Conservation (phyloP, 2,113 vertebrate genomes). For the Lathamus discolor region DNA sequence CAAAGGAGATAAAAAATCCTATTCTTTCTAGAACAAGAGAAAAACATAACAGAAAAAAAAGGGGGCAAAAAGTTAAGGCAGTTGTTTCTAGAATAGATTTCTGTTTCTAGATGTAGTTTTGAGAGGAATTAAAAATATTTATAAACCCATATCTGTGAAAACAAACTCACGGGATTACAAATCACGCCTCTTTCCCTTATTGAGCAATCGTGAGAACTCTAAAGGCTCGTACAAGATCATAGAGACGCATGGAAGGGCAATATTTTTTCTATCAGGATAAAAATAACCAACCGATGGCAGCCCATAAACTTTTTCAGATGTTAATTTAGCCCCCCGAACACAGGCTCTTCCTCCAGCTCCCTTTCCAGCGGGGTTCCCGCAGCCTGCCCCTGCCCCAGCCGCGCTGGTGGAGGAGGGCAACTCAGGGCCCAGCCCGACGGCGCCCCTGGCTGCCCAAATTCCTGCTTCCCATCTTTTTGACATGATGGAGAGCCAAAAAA, state of each 20-base stretch:
- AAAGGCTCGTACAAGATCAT: background rate
- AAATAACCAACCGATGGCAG: background rate
- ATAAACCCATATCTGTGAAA: background rate
- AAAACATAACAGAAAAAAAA: rapidly evolving
- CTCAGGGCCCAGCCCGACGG: background rate
- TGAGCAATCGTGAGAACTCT: background rate
- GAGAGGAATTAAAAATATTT: background rate
- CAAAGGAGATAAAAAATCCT: background rate
- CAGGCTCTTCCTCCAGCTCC: background rate
- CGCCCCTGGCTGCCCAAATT: background rate
- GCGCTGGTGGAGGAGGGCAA: background rate
- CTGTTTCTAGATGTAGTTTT: background rate
- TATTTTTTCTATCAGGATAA: background rate
- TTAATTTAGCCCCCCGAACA: background rate
- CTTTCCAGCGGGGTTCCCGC: background rate
- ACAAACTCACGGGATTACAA: background rate
- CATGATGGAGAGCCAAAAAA: background rate
- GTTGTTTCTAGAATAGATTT: background rate
- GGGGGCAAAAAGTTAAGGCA: background rate
- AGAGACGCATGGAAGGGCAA: background rate
- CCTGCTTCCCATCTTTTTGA: background rate
- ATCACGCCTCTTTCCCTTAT: background rate
- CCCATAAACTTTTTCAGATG: background rate
- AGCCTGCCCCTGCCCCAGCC: background rate
- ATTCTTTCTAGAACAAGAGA: background rate